Evolutionary conservation across 1,140 invertebrate genomes (phyloP), one percentile per base, ranked within the genome.

Genomic region (Bombus vancouverensis): DNA sequence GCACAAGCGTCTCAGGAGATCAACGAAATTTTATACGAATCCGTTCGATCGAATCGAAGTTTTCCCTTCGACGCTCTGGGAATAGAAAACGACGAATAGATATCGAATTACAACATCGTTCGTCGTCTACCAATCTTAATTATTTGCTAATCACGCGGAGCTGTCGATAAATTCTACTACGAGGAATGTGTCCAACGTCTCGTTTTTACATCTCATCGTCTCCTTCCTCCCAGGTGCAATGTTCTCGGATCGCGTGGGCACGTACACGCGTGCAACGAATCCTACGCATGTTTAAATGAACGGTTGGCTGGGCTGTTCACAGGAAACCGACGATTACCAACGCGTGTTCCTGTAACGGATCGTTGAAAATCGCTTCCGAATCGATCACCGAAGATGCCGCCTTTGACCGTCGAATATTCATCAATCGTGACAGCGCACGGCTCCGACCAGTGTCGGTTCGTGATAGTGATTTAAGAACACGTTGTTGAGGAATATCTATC

Each of bases 321-420:
- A 71, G 83, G 83, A 84, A 79, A 39, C n/a, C 34, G 76, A n/a
- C 83, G 47, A 84, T 79, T 84, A 84, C n/a, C 10, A 18, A 12
- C 32, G 37, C 47, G 34, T 37, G 47, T 79, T 57, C 47, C 22
- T 57, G 39, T 28, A 57, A 77, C 47, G 65, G 47, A 84, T 84
- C 83, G 25, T 5, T 59, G 65, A 47, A 47, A 84, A 71, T 84
- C 39, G 37, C 66, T 79, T 79, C 75, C 39, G 53, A 84, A 79
- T 68, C 53, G 53, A 71, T 79, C 37, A 34, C n/a, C 9, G n/a
- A 39, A 22, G 57, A 28, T 39, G 59, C n/a, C 32, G 47, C 13
- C n/a, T 47, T 74, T 53, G 77, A 73, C 12, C 44, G 10, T 15
- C 44, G 78, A 47, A 59, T 66, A 39, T 80, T 53, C 2, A 62